Base-by-base conservation (phyloP, 2,113 vertebrate genomes). In the Gymnogyps californianus region DNA sequence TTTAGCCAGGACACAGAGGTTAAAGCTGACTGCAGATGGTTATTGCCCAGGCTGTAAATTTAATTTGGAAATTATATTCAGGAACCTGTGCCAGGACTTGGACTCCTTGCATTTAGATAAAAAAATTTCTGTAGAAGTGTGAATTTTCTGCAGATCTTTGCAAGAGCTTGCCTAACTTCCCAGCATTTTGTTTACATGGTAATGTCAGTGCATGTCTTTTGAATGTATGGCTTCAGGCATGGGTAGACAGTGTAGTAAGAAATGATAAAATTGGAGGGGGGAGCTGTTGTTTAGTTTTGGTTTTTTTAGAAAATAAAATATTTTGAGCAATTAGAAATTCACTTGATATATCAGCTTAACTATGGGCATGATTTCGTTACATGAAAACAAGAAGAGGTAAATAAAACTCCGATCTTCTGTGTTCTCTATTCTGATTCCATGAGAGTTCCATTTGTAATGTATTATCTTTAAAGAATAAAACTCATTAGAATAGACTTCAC, bases 1-100 rank as follows among this genome's bases (percentile, higher is more conserved):
- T 72, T 89, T 84, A 87, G 62, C 74, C 47, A 72, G 70, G 52
- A 76, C 47, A 40, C 57, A 72, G 83, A 96, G 89, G 86, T 93
- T 95, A 90, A 95, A 85, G 54, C 40, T 93, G 62, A 88, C 57
- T 93, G 70, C 58, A 77, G 61, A 51, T 84, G 46, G 32, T 81
- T 91, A 51, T 83, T 95, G 58, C 57, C 89, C 40, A 69, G 49
- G 34, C 91, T 91, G 59, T 91, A 66, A 78, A 75, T 76, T 91
- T 91, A 59, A 65, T 84, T 82, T 82, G 36, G 58, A 92, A 93
- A 57, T 81, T 1, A 36, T 75, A 58, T 72, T 94, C 28, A 61
- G 66, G 78, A 94, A 24, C 13, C 31, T 58, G 44, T 94, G 54
- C 74, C n/a, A n/a, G n/a, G n/a, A n/a, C n/a, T 19, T 90, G 61